These are phyloP conservation scores for Caenorhabditis briggsae DNA, from an alignment of 1,140 invertebrate species.

Conservation along the genomic window DNA sequence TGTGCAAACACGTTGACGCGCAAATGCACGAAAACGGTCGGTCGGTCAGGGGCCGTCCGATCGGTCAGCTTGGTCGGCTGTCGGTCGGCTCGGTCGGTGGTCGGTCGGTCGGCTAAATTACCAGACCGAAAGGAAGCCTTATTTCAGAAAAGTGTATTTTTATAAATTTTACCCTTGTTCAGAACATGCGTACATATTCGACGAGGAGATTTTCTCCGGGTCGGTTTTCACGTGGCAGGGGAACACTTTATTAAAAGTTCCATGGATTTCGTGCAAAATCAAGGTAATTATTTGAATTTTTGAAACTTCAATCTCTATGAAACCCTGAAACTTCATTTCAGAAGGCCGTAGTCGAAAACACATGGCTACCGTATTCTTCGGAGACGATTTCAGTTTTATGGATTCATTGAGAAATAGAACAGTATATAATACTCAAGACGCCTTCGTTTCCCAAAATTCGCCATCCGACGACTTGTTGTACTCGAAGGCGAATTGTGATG, in stretches of 20 bases:
- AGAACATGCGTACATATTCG: slow-evolving; percentile 7
- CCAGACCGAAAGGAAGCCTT: too few relatives aligned
- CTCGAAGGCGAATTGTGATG: slow-evolving; percentile 9
- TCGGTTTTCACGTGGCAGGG: slow-evolving; percentile 5
- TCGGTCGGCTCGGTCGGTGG: too few relatives aligned
- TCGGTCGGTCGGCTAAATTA: too few relatives aligned
- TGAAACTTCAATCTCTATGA: not conserved
- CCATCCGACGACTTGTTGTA: slow-evolving; percentile 21
- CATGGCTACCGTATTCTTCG: slow-evolving; percentile 15
- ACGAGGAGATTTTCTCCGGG: not conserved
- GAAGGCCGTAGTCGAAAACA: not conserved
- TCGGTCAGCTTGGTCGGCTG: too few relatives aligned
- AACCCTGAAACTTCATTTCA: not conserved
- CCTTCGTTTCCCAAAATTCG: slow-evolving; percentile 5
- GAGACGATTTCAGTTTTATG: slow-evolving; percentile 12
- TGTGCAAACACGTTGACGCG: too few relatives aligned
- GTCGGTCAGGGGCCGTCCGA: too few relatives aligned
- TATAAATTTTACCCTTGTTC: not conserved
- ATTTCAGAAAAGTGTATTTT: not conserved
- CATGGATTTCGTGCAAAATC: not conserved
- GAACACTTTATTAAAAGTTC: not conserved
- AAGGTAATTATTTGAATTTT: not conserved
- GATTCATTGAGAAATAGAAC: not conserved
- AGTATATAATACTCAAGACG: not conserved
- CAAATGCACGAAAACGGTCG: too few relatives aligned